These are phyloP conservation scores for Meda fulgida DNA, from an alignment of 2,797 vertebrate genomes.

Conservation along the genomic window DNA sequence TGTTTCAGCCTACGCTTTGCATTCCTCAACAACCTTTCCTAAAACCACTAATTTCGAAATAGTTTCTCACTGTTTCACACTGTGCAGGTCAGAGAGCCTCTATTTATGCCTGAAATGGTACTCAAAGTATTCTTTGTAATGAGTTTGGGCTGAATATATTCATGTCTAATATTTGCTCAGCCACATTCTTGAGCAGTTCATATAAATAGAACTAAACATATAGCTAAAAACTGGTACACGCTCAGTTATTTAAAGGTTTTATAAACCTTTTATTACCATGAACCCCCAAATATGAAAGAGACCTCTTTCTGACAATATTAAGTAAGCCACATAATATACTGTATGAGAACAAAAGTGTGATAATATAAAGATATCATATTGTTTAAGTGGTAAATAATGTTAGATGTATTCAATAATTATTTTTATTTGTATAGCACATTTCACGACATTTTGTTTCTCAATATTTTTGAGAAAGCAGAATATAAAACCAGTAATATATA, in stretches of 20 bases:
- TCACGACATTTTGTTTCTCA: background rate
- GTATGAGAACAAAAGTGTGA: background rate
- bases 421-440: background rate
- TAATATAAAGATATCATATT: background rate
- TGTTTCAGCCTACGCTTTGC: background rate
- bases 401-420: background rate
- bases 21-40: slow-evolving; percentile 9
- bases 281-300: background rate
- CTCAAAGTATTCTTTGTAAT: slow-evolving; percentile 4
- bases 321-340: background rate
- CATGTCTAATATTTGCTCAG: background rate
- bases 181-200: slow-evolving; percentile 9
- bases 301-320: background rate
- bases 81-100: background rate
- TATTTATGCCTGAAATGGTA: slow-evolving; percentile 1
- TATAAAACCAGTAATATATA: background rate
- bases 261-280: background rate
- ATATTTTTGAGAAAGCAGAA: background rate
- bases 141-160: background rate
- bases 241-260: background rate
- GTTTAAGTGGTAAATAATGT: background rate
- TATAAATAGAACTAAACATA: background rate
- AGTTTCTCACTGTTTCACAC: background rate
- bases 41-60: slow-evolving; percentile 11
- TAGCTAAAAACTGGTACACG: background rate